Evolutionary conservation across 2,888 invertebrate genomes (phyloP).

Genomic region (Cactoblastis cactorum): DNA sequence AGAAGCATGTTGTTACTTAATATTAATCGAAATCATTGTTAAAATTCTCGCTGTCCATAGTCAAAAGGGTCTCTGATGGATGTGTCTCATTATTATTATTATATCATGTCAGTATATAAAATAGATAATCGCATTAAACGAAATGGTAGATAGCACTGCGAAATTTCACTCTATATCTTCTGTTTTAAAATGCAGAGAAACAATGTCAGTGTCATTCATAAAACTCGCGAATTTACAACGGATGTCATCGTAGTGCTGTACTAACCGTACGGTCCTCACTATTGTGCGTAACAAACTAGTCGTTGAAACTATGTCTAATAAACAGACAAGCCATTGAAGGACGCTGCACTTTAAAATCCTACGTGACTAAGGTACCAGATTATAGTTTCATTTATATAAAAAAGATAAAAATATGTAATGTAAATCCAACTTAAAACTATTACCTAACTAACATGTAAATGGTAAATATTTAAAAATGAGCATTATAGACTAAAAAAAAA

Average conservation of each 20-base stretch:
- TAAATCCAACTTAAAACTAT: conserved; percentile 64
- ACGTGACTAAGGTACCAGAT: conserved; percentile 52
- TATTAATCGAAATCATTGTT: conserved; percentile 37
- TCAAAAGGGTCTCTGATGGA: conserved; percentile 15
- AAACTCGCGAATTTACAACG: background rate
- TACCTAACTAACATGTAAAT: conserved; percentile 65
- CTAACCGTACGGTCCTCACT: conserved; percentile 30
- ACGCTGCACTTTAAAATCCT: conserved; percentile 41
- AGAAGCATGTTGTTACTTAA: conserved; percentile 44
- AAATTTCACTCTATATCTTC: background rate
- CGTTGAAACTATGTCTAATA: conserved; percentile 39
- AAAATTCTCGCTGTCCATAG: conserved; percentile 44
- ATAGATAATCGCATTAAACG: conserved; percentile 13
- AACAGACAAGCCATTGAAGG: conserved; percentile 48
- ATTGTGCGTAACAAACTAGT: conserved; percentile 63
- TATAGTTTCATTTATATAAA: conserved; percentile 40
- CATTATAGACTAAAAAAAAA: conserved; percentile 68
- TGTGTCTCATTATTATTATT: conserved; percentile 15
- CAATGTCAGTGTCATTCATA: background rate
- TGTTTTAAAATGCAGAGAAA: background rate
- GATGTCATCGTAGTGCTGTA: background rate
- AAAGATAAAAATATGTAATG: conserved; percentile 42
- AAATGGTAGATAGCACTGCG: conserved; percentile 11
- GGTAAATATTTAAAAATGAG: conserved; percentile 75
- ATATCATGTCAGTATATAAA: conserved; percentile 15